phyloP scores from a whole-genome alignment of 1,140 invertebrate genomes.

The Drosophila nasuta region DNA sequence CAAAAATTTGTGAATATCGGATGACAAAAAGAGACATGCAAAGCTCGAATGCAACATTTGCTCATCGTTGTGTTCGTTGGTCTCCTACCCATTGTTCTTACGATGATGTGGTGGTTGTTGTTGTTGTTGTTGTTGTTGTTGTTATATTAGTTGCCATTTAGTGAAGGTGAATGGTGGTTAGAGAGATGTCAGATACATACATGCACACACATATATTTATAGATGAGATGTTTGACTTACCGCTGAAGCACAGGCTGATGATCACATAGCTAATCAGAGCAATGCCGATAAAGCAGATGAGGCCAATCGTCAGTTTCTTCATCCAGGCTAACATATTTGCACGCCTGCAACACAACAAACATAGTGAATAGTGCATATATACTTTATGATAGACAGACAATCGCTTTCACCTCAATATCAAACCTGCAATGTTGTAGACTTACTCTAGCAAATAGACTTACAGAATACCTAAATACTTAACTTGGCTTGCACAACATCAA shows the following conservation, averaged over 20 bases:
- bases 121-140: background rate
- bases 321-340: constrained; percentile 81
- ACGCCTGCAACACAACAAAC: constrained; percentile 52
- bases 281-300: constrained; percentile 82
- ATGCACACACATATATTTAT: no score
- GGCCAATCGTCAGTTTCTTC: constrained; percentile 79
- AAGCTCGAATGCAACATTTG: constrained; percentile 33
- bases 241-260: constrained; percentile 80
- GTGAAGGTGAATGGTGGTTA: constrained; percentile 66
- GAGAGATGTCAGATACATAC: constrained; percentile 34
- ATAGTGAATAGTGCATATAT: background rate
- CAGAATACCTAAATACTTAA: no score
- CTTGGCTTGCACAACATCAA: background rate
- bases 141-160: constrained; percentile 53
- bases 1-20: constrained; percentile 14
- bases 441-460: background rate
- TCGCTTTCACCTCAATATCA: constrained; percentile 14
- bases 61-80: constrained; percentile 2
- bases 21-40: constrained; percentile 39
- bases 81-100: constrained; percentile 7
- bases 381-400: background rate
- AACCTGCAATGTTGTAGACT: background rate
- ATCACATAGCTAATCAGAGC: constrained; percentile 81
- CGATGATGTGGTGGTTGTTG: constrained; percentile 18
- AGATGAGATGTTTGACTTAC: constrained; percentile 59